Base-by-base conservation (phyloP, 1,140 invertebrate genomes). In the Orchesella cincta region DNA sequence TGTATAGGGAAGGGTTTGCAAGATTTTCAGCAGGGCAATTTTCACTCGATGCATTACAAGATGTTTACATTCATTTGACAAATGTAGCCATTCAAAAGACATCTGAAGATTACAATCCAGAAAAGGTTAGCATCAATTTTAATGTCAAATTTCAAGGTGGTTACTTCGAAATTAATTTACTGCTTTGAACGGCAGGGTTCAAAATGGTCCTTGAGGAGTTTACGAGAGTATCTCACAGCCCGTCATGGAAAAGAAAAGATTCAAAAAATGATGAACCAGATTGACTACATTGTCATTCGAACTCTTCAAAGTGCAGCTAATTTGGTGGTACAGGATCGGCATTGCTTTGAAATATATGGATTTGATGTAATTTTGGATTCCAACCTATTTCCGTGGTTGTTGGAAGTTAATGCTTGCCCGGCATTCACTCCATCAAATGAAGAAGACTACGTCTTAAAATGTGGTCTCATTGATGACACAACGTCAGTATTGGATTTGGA, bases 361-460 rank as follows among this genome's bases (percentile, higher is more conserved):
- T 90, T 90, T 85, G 90, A 91, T 81, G 87, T 91, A 73, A 83
- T 91, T 1, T 84, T 91, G 26, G 89, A 91, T 83, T 86, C 86
- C n/a, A 84, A 86, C 73, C 81, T 90, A 34, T 87, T 85, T 75
- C 90, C 90, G 31, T 91, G 90, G 89, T 82, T 91, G 20, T 83
- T 90, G 46, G 90, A 91, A 83, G 86, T 88, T 51, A 92, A 92
- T 83, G 87, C 91, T 18, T 90, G 89, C 23, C 90, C 90, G 0
- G 88, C 89, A 31, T 83, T 92, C 64, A 88, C 87, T 1, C 86
- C 88, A n/a, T 90, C 89, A 1, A 89, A 89, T 73, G 85, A 85
- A 31, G 87, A 87, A 78, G 90, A 90, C 81, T 85, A 86, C 75
- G 29, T 74, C 29, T 54, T 74, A 2, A 88, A 88, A 76, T 87